Evolutionary conservation across 2,113 vertebrate genomes (phyloP), one percentile per base, ranked within the genome.

Genomic region (Pelmatolapia mariae): DNA sequence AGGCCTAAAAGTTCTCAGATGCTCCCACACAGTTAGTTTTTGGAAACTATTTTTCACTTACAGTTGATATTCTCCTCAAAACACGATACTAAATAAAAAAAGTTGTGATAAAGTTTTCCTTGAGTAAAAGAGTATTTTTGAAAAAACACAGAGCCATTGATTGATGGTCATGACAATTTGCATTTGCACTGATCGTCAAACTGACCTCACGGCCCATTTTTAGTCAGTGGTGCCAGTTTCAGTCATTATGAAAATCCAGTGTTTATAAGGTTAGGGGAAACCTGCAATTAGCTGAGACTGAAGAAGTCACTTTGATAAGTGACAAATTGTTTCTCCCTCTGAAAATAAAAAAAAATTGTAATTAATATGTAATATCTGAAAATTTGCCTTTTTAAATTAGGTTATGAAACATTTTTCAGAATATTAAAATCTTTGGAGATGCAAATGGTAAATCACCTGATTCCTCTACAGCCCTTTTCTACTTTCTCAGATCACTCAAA

Each of bases 91-190:
- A 22, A 43, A 43, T 40, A 0, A 68, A n/a, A 56, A 68, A 68
- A 40, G 66, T 71, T 24, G n/a, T 71, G 66, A 15, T 24, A 24
- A 3, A 0, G 0, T 0, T 68, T 8, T 68, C 63, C 63, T 38
- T 66, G 6, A 38, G 33, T n/a, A 66, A 5, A 8, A 13, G 3
- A 10, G 10, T 4, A 0, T 16, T 43, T 71, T 40, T 71, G 36
- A 16, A 71, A 68, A 43, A 71, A 43, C 61, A 66, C 61, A 22
- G 19, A 38, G 61, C 33, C 3, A 66, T 4, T 22, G 19, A 68
- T 22, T 22, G 33, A 66, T 4, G 61, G 19, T 4, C 61, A 66
- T 66, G 33, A 8, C 33, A 68, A 22, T 68, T 22, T 68, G 61
- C 4, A 66, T 66, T 38, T 66, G 33, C 2, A 36, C 4, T 66